phyloP scores from a whole-genome alignment of 37 sponge, comb jelly and placozoan species.

The Theonella swinhoei region DNA sequence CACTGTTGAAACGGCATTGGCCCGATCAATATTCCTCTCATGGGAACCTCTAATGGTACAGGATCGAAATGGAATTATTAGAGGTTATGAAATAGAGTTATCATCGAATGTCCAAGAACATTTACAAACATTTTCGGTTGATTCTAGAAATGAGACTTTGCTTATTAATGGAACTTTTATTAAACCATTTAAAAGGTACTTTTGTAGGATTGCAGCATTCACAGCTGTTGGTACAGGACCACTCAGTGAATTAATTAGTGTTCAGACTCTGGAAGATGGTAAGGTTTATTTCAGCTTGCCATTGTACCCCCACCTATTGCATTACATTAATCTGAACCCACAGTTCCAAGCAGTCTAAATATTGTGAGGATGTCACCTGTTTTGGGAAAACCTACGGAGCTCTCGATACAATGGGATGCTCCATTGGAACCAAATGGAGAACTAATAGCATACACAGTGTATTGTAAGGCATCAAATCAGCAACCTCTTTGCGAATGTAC shows the following conservation, averaged over 20 bases:
- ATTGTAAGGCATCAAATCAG: neutral
- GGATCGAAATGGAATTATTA: neutral
- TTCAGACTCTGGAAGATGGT: constrained; percentile 18
- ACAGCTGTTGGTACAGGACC: neutral
- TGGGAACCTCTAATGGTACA: neutral
- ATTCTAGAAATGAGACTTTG: neutral
- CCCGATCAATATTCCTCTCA: neutral
- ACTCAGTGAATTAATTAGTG: neutral
- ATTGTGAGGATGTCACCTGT: neutral
- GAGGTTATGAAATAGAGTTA: no score
- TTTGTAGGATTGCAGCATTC: neutral
- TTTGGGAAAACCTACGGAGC: neutral
- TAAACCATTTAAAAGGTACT: neutral
- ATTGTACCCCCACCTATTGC: no score
- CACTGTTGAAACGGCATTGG: neutral
- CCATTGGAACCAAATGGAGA: neutral
- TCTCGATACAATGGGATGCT: neutral
- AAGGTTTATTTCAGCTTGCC: neutral
- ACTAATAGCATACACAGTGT: neutral
- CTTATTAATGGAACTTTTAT: neutral
- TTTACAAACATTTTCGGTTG: neutral
- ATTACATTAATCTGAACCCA: neutral
- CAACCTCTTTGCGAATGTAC: neutral
- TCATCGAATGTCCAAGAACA: neutral
- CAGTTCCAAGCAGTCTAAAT: neutral